These are phyloP conservation scores for Ochotona curzoniae DNA, from an alignment of 2,113 vertebrate species.

Conservation along the genomic window DNA sequence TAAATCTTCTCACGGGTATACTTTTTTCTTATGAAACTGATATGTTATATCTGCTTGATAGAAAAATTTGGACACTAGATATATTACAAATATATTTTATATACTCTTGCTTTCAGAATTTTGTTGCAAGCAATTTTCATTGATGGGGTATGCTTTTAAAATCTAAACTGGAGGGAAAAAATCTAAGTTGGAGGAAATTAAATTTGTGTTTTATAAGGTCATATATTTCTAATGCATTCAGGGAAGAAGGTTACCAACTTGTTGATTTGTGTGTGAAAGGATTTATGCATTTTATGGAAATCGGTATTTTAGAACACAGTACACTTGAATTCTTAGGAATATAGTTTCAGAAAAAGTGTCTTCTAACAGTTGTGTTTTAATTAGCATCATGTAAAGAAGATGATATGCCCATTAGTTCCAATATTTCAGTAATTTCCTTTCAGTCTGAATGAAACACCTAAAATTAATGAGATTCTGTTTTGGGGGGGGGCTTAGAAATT, in stretches of 20 bases:
- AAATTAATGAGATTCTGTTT: conserved; percentile 49
- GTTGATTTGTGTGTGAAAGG: conserved; percentile 40
- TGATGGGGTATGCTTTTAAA: conserved; percentile 40
- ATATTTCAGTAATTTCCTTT: conserved; percentile 57
- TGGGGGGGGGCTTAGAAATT: neutral
- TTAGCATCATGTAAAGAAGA: conserved; percentile 33
- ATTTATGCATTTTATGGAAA: conserved; percentile 22
- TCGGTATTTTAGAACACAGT: neutral
- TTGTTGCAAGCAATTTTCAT: conserved; percentile 29
- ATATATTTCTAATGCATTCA: neutral
- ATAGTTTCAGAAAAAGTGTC: conserved; percentile 19
- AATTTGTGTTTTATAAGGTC: conserved; percentile 12
- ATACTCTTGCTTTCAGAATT: neutral
- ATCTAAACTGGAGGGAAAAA: conserved; percentile 21
- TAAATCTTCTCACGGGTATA: neutral
- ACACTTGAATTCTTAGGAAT: neutral
- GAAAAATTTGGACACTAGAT: conserved; percentile 4
- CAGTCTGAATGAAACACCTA: conserved; percentile 7
- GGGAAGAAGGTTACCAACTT: conserved; percentile 13
- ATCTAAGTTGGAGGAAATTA: conserved; percentile 17
- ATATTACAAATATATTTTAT: conserved; percentile 7
- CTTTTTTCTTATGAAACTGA: neutral
- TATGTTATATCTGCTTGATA: neutral
- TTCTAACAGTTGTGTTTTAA: neutral
- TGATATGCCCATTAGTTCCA: neutral